phyloP scores from a whole-genome alignment of 2,113 vertebrate genomes.

The Ramphastos sulfuratus region DNA sequence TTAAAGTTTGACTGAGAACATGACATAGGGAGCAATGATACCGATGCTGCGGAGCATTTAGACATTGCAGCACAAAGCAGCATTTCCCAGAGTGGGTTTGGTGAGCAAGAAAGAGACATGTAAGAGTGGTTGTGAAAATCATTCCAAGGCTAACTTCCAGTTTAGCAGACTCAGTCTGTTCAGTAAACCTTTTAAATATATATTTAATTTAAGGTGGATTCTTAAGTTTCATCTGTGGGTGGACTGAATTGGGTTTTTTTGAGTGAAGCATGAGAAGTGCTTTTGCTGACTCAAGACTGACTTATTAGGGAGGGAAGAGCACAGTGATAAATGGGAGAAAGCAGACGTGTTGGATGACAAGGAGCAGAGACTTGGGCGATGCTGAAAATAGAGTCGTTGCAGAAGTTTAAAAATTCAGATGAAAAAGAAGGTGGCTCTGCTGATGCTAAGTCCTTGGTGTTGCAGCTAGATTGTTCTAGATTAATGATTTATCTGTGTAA shows the following conservation, averaged over 20 bases:
- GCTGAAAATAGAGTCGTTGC: background rate
- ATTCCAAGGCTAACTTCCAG: background rate
- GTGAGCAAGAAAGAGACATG: background rate
- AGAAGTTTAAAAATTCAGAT: background rate
- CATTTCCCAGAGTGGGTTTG: background rate
- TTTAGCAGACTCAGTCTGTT: background rate
- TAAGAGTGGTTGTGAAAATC: background rate
- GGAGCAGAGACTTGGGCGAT: background rate
- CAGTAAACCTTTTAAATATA: background rate
- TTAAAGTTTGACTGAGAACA: background rate
- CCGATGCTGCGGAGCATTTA: background rate
- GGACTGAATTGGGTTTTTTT: background rate
- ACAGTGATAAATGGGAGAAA: background rate
- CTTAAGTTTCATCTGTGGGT: background rate
- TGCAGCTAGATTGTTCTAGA: background rate
- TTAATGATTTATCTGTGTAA: background rate
- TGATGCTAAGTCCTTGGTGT: background rate
- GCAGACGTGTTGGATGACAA: background rate
- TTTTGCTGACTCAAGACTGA: background rate
- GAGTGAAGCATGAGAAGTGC: background rate
- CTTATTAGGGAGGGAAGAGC: background rate
- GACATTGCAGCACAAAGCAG: background rate
- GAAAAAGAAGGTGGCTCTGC: background rate
- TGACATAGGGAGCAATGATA: accelerated
- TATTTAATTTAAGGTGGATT: background rate